These are phyloP conservation scores for Aspidoscelis tigris DNA, from an alignment of 2,113 vertebrate species.

Conservation along the genomic window DNA sequence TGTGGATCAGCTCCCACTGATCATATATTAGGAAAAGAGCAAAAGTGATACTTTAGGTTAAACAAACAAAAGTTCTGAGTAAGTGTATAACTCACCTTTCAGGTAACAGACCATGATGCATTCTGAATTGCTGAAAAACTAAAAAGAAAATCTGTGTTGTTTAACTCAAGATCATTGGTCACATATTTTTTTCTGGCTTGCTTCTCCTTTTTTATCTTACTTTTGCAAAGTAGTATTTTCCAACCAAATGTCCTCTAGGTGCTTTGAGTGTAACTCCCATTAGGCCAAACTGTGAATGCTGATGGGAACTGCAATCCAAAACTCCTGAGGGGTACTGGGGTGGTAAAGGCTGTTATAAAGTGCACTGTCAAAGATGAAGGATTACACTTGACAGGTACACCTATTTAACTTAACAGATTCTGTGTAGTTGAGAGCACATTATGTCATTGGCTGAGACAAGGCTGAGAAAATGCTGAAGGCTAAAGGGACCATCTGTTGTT, in stretches of 20 bases:
- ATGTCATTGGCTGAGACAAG: neutral
- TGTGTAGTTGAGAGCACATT: conserved; percentile 16
- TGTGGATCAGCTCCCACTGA: no score
- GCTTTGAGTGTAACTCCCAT: no score
- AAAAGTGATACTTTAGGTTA: conserved; percentile 27
- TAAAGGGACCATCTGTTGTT: conserved; percentile 34
- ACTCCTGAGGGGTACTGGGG: no score
- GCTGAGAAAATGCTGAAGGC: conserved; percentile 22
- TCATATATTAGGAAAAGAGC: conserved; percentile 4
- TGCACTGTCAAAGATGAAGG: conserved; percentile 38
- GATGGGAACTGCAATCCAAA: no score
- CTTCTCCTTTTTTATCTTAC: no score
- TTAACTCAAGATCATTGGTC: neutral
- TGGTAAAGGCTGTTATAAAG: neutral
- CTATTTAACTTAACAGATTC: conserved; percentile 43
- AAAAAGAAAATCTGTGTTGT: neutral
- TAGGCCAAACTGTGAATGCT: no score
- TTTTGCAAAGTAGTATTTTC: no score
- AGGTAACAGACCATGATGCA: no score
- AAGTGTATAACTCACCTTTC: neutral
- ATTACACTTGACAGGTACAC: conserved; percentile 2
- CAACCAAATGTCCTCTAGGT: no score
- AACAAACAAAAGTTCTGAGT: neutral
- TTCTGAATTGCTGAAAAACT: neutral
- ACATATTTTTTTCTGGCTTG: conserved; percentile 1